Conservation (phyloP, 2,888 invertebrate genomes). For the Eretmocerus hayati region DNA sequence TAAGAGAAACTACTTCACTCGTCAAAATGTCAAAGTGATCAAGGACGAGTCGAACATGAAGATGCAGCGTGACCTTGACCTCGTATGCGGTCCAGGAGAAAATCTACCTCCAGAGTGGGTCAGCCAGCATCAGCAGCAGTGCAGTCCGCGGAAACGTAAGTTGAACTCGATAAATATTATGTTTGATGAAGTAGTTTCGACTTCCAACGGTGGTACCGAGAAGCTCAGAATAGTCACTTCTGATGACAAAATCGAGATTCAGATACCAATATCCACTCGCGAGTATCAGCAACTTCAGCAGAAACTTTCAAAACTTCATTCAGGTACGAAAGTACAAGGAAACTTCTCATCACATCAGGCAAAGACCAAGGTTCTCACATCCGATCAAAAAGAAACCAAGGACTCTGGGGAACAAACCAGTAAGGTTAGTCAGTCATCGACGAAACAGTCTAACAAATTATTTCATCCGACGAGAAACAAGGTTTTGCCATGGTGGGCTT, state of each 20-base stretch:
- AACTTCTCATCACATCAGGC: neutral
- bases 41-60: neutral
- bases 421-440: neutral
- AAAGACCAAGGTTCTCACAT: neutral
- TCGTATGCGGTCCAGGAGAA: neutral
- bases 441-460: neutral
- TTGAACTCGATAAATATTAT: neutral
- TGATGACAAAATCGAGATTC: slow-evolving; percentile 30
- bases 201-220: neutral
- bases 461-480: neutral
- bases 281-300: neutral
- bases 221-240: slow-evolving; percentile 27
- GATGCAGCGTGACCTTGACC: neutral
- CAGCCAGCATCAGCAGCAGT: neutral
- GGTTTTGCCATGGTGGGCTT: neutral
- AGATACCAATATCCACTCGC: neutral
- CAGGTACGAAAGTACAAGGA: neutral
- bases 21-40: neutral
- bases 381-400: neutral
- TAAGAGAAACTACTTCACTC: slow-evolving; percentile 1
- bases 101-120: neutral
- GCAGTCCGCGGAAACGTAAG: neutral
- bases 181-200: slow-evolving; percentile 2
- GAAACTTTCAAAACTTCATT: neutral
- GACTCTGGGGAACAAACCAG: neutral